Evolutionary conservation across 2,888 invertebrate genomes (phyloP).

Genomic region (Elegia similella): DNA sequence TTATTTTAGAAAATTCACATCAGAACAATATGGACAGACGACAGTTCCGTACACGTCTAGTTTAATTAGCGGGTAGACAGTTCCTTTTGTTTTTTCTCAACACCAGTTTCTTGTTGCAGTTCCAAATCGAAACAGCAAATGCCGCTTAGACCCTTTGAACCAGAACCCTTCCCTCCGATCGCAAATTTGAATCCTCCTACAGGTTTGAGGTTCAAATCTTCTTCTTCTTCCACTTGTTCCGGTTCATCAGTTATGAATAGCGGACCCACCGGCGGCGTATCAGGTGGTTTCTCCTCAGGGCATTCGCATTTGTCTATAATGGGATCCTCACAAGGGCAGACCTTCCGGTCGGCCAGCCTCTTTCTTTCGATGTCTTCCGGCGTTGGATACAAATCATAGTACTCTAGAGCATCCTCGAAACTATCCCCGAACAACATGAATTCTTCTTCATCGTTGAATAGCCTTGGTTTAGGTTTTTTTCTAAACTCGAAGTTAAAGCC

Average conservation of each 20-base stretch:
- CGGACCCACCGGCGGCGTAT: neutral
- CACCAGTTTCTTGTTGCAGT: neutral
- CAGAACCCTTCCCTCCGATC: conserved; percentile 37
- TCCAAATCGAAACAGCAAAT: conserved; percentile 35
- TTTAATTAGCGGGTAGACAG: neutral
- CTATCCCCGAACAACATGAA: conserved; percentile 35
- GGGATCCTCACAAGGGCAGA: conserved; percentile 2
- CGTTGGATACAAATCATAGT: conserved; percentile 30
- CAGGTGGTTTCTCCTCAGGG: neutral
- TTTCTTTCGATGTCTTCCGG: neutral
- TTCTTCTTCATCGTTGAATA: conserved; percentile 24
- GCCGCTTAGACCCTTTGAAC: conserved; percentile 34
- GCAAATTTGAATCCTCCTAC: conserved; percentile 33
- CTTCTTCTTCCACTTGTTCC: neutral
- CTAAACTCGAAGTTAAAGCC: conserved; percentile 37
- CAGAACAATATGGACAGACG: conserved; percentile 20
- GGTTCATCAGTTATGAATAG: neutral
- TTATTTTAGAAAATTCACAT: neutral
- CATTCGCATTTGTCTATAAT: neutral
- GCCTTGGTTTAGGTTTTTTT: conserved; percentile 30
- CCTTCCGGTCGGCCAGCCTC: conserved; percentile 2
- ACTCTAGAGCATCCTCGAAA: conserved; percentile 45
- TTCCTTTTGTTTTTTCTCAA: neutral
- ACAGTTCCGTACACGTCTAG: conserved; percentile 16
- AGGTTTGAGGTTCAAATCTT: neutral